Percentiles rank a stretch among this genome's conserved stretches.
phyloP scores from a whole-genome alignment of 2,113 vertebrate species.

The Sinocyclocheilus anophthalmus region DNA sequence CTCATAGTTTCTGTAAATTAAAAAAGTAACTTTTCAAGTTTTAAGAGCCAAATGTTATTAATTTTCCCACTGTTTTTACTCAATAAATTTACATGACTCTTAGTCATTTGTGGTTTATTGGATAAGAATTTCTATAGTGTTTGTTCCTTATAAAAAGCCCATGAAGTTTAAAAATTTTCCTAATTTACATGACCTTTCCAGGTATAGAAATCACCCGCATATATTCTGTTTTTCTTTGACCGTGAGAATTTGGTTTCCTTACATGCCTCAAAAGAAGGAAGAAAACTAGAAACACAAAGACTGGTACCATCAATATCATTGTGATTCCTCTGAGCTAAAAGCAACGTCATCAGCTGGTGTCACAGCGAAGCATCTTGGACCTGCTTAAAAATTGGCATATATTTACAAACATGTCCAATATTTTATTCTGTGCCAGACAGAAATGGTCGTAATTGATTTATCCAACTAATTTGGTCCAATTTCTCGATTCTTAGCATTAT shows the following conservation, averaged over 20 bases:
- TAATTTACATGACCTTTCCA: no score
- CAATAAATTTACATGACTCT: no score
- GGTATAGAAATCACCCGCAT: no score
- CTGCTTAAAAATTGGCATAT: background rate
- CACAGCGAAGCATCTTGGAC: background rate
- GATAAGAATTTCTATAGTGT: no score
- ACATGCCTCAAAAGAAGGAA: background rate
- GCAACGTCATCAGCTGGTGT: background rate
- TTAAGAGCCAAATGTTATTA: no score
- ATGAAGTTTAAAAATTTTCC: no score
- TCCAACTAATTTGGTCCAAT: conserved; percentile 87
- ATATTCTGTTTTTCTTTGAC: no score
- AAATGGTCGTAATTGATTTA: conserved; percentile 82
- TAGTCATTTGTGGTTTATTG: no score
- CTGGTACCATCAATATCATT: background rate
- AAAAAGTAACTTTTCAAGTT: no score
- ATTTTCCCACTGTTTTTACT: no score
- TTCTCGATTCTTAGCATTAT: conserved; percentile 67
- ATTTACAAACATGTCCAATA: background rate
- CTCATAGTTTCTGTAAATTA: no score
- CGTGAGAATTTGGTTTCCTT: background rate
- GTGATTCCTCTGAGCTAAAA: background rate
- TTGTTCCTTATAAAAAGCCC: no score
- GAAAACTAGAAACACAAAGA: background rate
- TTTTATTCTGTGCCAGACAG: background rate